Conservation (phyloP, 2,888 invertebrate species). For the Eristalinus aeneus region DNA sequence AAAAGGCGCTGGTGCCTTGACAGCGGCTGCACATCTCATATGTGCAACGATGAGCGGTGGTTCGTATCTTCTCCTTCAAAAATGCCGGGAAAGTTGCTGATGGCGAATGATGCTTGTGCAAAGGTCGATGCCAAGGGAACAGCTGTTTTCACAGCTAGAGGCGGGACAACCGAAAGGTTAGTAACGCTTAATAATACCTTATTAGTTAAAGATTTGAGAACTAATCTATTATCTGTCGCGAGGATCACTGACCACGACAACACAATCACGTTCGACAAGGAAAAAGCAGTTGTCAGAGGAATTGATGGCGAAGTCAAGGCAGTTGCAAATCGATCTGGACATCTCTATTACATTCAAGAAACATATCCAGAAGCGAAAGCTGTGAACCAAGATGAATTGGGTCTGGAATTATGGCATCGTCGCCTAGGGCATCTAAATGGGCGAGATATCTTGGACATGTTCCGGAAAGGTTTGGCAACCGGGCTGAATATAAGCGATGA, state of each 20-base stretch:
- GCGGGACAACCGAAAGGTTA: no score
- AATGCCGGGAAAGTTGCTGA: no score
- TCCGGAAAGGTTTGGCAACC: not conserved
- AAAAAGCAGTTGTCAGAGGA: constrained; percentile 9
- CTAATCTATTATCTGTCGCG: no score
- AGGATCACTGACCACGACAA: constrained; percentile 40
- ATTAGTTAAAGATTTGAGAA: no score
- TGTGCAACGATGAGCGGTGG: constrained; percentile 20
- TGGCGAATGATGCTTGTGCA: no score
- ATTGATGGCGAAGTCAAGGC: not conserved
- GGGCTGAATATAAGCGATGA: not conserved
- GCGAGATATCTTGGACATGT: not conserved
- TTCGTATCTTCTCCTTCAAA: not conserved
- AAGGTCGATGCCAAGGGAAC: no score
- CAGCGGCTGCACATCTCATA: constrained; percentile 36
- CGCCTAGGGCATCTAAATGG: not conserved
- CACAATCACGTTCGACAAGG: constrained; percentile 31
- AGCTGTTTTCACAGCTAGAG: not conserved
- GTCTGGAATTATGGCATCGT: no score
- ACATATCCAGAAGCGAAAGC: not conserved
- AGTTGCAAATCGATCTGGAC: not conserved
- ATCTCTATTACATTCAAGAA: constrained; percentile 11
- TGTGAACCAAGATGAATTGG: no score
- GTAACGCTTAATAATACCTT: constrained; percentile 26
- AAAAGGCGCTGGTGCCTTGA: constrained; percentile 18